phyloP scores from a whole-genome alignment of 1,140 invertebrate species.

The Caenorhabditis remanei region DNA sequence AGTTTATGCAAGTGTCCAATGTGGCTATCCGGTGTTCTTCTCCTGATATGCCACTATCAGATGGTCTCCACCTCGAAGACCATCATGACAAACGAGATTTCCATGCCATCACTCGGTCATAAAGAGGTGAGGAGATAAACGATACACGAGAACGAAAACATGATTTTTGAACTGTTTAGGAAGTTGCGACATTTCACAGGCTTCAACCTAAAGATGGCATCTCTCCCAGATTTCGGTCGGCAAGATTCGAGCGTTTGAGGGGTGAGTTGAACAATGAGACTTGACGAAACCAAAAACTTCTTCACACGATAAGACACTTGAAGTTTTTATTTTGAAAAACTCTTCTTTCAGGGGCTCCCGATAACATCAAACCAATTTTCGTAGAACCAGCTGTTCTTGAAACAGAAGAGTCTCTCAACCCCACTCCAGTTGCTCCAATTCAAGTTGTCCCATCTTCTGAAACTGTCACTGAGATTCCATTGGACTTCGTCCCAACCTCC shows the following conservation, averaged over 20 bases:
- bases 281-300: no score
- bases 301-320: no score
- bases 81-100: constrained; percentile 54
- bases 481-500: not conserved
- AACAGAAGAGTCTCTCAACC: not conserved
- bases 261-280: not conserved
- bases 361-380: constrained; percentile 16
- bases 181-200: constrained; percentile 13
- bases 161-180: constrained; percentile 50
- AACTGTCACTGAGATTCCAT: not conserved
- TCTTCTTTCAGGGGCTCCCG: not conserved
- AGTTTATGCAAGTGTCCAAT: constrained; percentile 41
- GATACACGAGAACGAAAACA: not conserved
- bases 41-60: constrained; percentile 52
- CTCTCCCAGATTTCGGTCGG: not conserved
- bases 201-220: constrained; percentile 11
- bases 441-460: constrained; percentile 18
- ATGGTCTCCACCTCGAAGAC: constrained; percentile 36
- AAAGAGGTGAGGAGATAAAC: constrained; percentile 50
- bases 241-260: constrained; percentile 35
- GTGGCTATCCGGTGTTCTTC: constrained; percentile 53
- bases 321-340: no score
- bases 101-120: constrained; percentile 48
- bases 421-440: not conserved
- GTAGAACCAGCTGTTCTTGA: not conserved